These are phyloP conservation scores for Chionomys nivalis DNA, from an alignment of 2,113 vertebrate genomes.

Conservation along the genomic window DNA sequence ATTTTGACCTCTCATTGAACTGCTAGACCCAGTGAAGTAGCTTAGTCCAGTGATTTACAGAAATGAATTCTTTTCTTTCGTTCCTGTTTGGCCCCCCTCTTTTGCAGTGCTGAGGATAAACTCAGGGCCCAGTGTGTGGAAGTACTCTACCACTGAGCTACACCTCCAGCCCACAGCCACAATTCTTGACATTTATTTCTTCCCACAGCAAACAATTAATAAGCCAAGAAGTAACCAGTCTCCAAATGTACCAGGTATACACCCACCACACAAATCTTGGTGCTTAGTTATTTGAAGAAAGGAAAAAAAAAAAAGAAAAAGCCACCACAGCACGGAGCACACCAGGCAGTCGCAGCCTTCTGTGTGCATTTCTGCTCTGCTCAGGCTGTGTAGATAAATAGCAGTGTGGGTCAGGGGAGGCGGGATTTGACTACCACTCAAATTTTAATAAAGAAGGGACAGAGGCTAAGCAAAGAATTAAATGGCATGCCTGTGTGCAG, in stretches of 20 bases:
- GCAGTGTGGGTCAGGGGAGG: background rate
- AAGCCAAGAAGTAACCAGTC: conserved; percentile 51
- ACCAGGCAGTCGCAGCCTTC: background rate
- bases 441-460: background rate
- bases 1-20: background rate
- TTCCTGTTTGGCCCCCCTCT: background rate
- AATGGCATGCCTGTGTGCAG: background rate
- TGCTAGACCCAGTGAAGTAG: background rate
- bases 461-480: conserved; percentile 14
- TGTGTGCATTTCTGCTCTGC: background rate
- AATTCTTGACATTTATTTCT: conserved; percentile 56
- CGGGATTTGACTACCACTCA: background rate
- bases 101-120: background rate
- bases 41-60: background rate
- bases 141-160: background rate
- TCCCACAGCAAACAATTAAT: conserved; percentile 57
- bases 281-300: conserved; percentile 52
- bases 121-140: background rate
- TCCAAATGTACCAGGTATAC: background rate
- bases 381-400: background rate
- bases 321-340: background rate
- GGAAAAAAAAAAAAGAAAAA: background rate
- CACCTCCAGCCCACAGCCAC: conserved; percentile 1
- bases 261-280: conserved; percentile 42
- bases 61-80: conserved; percentile 13